phyloP scores from a whole-genome alignment of 2,113 vertebrate species.

The Anolis carolinensis region DNA sequence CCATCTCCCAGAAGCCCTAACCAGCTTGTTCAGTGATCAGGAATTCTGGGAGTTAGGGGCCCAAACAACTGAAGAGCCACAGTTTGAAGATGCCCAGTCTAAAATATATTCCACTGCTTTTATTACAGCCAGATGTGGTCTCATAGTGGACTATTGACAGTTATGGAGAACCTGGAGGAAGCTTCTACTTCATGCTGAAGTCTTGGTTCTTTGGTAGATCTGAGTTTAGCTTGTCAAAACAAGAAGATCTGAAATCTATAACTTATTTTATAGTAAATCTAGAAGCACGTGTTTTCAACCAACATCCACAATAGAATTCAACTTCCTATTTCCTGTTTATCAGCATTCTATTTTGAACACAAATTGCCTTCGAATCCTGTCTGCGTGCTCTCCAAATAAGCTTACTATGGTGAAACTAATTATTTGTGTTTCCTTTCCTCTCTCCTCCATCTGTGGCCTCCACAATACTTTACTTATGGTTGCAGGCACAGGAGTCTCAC shows the following conservation, averaged over 20 bases:
- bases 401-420: background rate
- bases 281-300: background rate
- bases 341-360: background rate
- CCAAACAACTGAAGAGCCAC: no score
- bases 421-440: background rate
- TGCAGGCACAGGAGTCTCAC: background rate
- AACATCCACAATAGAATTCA: background rate
- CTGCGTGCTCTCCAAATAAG: background rate
- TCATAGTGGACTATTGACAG: background rate
- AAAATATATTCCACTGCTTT: background rate
- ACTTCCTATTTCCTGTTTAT: background rate
- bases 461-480: conserved; percentile 16
- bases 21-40: no score
- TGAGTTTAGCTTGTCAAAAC: background rate
- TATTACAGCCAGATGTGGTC: background rate
- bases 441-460: background rate
- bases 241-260: background rate
- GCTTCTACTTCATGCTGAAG: background rate
- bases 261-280: background rate
- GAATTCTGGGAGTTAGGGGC: no score
- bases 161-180: background rate
- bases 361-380: background rate
- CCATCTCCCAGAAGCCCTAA: no score
- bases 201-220: background rate
- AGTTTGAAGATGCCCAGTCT: background rate